Evolutionary conservation across 2,797 vertebrate genomes (phyloP).

Genomic region (Mus spretus): DNA sequence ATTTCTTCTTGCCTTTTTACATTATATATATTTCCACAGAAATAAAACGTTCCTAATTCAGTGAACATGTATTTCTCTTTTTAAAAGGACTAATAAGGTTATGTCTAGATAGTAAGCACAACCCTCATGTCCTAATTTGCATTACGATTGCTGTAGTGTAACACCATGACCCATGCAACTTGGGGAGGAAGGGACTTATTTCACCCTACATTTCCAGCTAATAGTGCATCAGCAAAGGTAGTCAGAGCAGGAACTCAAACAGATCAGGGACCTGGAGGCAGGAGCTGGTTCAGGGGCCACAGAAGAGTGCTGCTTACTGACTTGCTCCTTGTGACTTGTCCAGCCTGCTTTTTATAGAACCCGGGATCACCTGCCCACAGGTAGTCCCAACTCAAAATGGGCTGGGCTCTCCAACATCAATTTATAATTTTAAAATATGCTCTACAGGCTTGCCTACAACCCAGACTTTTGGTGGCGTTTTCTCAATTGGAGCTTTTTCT

Average conservation of each 20-base stretch:
- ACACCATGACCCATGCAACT: not conserved
- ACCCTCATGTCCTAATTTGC: not conserved
- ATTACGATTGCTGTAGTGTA: not conserved
- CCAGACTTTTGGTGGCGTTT: not conserved
- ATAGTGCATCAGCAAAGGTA: not conserved
- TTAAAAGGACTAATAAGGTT: not conserved
- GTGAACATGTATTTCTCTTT: not conserved
- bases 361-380: not conserved
- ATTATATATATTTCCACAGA: not conserved
- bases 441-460: not conserved
- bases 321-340: not conserved
- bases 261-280: not conserved
- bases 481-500: too few species aligned
- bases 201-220: not conserved
- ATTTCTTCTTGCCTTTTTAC: conserved; percentile 13
- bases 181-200: not conserved
- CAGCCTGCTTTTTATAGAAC: not conserved
- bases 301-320: not conserved
- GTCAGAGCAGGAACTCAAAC: not conserved
- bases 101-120: not conserved
- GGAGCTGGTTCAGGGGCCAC: not conserved
- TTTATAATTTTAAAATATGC: not conserved
- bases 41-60: not conserved
- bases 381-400: not conserved
- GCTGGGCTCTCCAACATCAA: too few species aligned